Base-by-base conservation (phyloP, 2,797 vertebrate genomes). In the Columba guinea region DNA sequence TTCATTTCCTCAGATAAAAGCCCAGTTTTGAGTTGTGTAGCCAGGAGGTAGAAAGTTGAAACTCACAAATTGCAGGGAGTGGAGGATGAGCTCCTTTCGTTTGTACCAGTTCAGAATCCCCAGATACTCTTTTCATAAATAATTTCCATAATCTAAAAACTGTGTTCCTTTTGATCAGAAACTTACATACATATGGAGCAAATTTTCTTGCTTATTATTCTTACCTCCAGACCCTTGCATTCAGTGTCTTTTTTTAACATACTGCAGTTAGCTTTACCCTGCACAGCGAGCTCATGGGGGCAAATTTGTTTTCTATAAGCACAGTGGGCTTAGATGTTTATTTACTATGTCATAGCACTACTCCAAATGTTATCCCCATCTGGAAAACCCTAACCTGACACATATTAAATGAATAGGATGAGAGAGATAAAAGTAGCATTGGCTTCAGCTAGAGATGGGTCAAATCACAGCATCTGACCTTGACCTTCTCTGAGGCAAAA, bases 1-100 rank as follows among this genome's bases (percentile, higher is more conserved):
- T 90, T 95, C 51, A 41, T 90, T 95, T 96, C 90, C 74, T 94
- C 64, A 53, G 18, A 41, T 93, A 70, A 95, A 94, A 96, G 44
- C 44, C 13, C 14, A 35, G 65, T 56, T 95, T 83, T 87, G 67
- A 92, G 39, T 70, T 87, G 69, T 18, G 30, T 58, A 91, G 51
- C 53, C 58, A 63, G 24, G 24, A 75, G 77, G 56, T 79, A 52
- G 70, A 58, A 96, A 94, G 70, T 58, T 65, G 65, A 74, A 77
- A 71, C n/a, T 49, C 44, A 32, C 39, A 91, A 90, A 55, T 49
- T 70, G n/a, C 23, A 46, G 52, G n/a, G 67, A 80, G 75, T 35
- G 51, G 26, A 79, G 18, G 75, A 87, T 6, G 5, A 83, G 59
- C 1, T 20, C 41, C 34, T 46, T 63, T 90, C 2, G 2, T 76